Conservation (phyloP, 1,140 invertebrate genomes). For the Drosophila melanogaster region DNA sequence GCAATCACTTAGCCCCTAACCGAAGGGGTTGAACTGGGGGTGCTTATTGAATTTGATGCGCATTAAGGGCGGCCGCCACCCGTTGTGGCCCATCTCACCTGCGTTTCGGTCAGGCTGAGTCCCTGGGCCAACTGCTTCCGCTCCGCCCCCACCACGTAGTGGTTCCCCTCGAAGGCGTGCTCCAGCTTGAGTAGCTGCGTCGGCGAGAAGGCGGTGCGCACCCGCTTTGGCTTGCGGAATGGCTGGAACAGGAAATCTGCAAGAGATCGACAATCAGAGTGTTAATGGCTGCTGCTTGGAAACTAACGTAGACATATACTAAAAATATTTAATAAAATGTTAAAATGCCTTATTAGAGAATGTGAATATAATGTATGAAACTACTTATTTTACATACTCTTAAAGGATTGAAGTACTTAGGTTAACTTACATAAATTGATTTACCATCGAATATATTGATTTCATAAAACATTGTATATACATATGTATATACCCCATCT, state of each 20-base stretch:
- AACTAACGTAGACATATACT: too few species aligned
- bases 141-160: conserved; percentile 97
- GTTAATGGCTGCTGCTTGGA: background rate
- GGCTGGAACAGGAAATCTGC: conserved; percentile 96
- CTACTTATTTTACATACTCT: background rate
- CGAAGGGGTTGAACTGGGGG: conserved; percentile 51
- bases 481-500: conserved; percentile 13
- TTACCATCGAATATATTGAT: too few species aligned
- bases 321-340: background rate
- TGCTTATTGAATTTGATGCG: conserved; percentile 83
- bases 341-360: too few species aligned
- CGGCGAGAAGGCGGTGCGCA: conserved; percentile 97
- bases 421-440: too few species aligned
- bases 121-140: conserved; percentile 95
- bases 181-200: conserved; percentile 96
- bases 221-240: conserved; percentile 97
- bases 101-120: conserved; percentile 94
- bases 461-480: conserved; percentile 3
- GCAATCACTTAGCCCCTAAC: conserved; percentile 79
- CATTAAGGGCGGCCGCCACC: conserved; percentile 52
- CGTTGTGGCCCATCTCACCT: conserved; percentile 87
- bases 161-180: conserved; percentile 97
- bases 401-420: too few species aligned
- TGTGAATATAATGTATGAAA: too few species aligned
- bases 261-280: conserved; percentile 69